Evolutionary conservation across 2,888 invertebrate genomes (phyloP).

Genomic region (Stegana nigrithorax): DNA sequence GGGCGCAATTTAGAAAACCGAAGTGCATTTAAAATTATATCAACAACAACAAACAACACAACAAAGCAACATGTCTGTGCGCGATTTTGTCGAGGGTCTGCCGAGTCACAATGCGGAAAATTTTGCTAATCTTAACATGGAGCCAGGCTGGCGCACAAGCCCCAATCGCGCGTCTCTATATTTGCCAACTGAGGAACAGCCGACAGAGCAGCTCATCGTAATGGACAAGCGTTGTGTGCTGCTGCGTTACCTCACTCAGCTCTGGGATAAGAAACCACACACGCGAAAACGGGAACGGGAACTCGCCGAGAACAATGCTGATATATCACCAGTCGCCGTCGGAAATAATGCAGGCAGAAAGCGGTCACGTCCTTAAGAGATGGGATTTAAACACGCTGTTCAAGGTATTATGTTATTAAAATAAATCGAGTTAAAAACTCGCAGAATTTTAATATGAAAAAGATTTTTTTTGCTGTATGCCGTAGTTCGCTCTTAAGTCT

Average conservation of each 20-base stretch:
- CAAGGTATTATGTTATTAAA: too few species aligned
- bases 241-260: conserved; percentile 91
- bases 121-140: conserved; percentile 90
- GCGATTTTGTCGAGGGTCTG: conserved; percentile 90
- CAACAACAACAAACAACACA: too few species aligned
- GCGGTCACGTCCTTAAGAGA: too few species aligned
- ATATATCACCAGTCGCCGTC: too few species aligned
- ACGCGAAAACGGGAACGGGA: conserved; percentile 64
- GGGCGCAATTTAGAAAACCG: too few species aligned
- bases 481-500: too few species aligned
- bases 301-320: conserved; percentile 39
- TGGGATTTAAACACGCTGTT: too few species aligned
- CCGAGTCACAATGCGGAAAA: conserved; percentile 92
- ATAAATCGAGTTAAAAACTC: too few species aligned
- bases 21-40: too few species aligned
- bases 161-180: conserved; percentile 91
- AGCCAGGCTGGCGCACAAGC: conserved; percentile 83
- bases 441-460: too few species aligned
- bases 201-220: conserved; percentile 95
- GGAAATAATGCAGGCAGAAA: too few species aligned
- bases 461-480: too few species aligned
- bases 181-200: conserved; percentile 81
- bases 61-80: conserved; percentile 86
- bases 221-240: conserved; percentile 96
- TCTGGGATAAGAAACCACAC: conserved; percentile 90